Conservation (phyloP, 2,797 vertebrate species). For the Pseudomugil tenellus region DNA sequence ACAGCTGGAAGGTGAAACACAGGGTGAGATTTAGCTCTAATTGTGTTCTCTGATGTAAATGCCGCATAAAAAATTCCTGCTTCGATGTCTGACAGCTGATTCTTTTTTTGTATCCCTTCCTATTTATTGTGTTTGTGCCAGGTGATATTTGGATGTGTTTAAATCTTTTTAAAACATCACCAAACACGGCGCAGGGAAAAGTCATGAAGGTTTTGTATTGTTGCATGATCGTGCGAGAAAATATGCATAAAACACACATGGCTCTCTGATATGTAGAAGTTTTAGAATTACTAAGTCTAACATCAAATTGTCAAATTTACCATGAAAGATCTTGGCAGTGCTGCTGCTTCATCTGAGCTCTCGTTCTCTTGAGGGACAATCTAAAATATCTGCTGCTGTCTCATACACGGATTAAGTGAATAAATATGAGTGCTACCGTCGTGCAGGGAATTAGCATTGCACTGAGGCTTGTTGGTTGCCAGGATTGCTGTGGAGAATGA, state of each 20-base stretch:
- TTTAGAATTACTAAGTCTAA: background rate
- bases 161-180: background rate
- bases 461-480: conserved; percentile 44
- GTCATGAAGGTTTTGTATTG: no score
- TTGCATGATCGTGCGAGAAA: background rate
- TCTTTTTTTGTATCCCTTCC: no score
- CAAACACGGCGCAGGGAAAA: no score
- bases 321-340: conserved; percentile 37
- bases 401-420: conserved; percentile 35
- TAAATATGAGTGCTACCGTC: conserved; percentile 21
- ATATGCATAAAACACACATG: background rate
- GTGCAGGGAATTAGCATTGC: conserved; percentile 27
- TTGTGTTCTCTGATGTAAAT: no score
- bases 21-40: no score
- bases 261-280: background rate
- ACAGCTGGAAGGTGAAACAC: no score
- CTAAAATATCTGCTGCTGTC: conserved; percentile 11
- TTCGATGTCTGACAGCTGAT: no score
- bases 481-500: conserved; percentile 46
- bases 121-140: no score
- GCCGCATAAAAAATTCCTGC: no score
- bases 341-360: background rate
- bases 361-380: conserved; percentile 12
- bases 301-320: conserved; percentile 50
- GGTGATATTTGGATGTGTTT: background rate